Evolutionary conservation across 1,140 invertebrate genomes (phyloP).

Genomic region (Adoxophyes honmai): DNA sequence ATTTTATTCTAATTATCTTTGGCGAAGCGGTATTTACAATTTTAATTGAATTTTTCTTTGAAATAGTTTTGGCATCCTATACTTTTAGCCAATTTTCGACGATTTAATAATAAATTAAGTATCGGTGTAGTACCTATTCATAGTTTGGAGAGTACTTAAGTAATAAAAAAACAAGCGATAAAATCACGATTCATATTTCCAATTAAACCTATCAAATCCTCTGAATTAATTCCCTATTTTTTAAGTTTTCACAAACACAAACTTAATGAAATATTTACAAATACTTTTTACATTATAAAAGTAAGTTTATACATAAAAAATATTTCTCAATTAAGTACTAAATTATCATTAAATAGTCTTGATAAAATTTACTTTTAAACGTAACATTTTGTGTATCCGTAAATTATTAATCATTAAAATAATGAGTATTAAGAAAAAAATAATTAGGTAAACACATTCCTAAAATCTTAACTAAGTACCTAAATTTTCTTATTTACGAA

Average conservation of each 20-base stretch:
- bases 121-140: too few species aligned
- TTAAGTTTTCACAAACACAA: not conserved
- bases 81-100: not conserved
- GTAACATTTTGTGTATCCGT: too few species aligned
- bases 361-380: too few species aligned
- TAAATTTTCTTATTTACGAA: too few species aligned
- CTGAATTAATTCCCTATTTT: conserved; percentile 2
- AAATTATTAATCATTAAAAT: too few species aligned
- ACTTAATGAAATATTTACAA: conserved; percentile 2
- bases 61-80: not conserved
- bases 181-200: conserved; percentile 2
- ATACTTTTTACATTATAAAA: not conserved
- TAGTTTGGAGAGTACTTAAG: not conserved
- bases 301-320: not conserved
- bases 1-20: conserved; percentile 49
- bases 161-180: not conserved
- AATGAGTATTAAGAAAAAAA: too few species aligned
- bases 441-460: too few species aligned
- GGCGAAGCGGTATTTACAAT: conserved; percentile 54
- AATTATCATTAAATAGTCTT: too few species aligned
- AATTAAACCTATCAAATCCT: conserved; percentile 9
- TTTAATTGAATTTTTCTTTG: not conserved
- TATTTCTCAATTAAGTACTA: not conserved
- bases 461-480: too few species aligned
- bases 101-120: not conserved